A percentile compares a stretch with the other conserved stretches of the same genome.
Conservation (phyloP, 2,888 invertebrate genomes). For the Oithona nana region DNA sequence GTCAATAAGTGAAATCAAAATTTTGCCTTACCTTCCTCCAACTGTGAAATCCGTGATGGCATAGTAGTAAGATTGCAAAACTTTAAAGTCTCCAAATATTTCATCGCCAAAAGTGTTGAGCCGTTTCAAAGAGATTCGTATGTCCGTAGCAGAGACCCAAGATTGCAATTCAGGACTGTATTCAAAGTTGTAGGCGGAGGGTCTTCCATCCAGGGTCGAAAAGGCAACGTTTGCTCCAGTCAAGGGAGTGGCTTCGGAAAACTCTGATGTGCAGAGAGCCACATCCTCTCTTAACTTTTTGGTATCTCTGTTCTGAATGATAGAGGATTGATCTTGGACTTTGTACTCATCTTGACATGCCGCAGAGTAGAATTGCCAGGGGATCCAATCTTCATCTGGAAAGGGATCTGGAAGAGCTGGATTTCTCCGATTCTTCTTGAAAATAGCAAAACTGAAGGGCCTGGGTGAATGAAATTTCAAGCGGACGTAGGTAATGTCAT, state of each 20-base stretch:
- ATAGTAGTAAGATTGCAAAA: slow-evolving; percentile 87
- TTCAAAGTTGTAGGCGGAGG: slow-evolving; percentile 79
- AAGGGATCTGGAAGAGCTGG: slow-evolving; percentile 26
- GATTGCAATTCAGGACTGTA: slow-evolving; percentile 69
- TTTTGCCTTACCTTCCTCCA: slow-evolving; percentile 41
- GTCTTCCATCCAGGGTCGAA: slow-evolving; percentile 80
- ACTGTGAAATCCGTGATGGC: slow-evolving; percentile 47
- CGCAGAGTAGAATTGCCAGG: slow-evolving; percentile 77
- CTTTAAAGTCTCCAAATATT: slow-evolving; percentile 74
- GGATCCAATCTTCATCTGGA: slow-evolving; percentile 61
- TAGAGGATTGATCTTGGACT: slow-evolving; percentile 48
- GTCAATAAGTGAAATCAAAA: too few species aligned
- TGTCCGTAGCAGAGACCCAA: slow-evolving; percentile 74
- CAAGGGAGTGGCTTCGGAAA: slow-evolving; percentile 88
- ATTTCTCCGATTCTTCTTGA: slow-evolving; percentile 42
- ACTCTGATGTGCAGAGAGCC: slow-evolving; percentile 94
- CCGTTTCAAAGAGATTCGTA: slow-evolving; percentile 70
- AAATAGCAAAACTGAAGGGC: slow-evolving; percentile 92
- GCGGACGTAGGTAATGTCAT: slow-evolving; percentile 88
- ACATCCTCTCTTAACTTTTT: slow-evolving; percentile 52
- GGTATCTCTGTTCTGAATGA: slow-evolving; percentile 13
- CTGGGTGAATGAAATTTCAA: slow-evolving; percentile 84
- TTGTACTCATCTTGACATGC: slow-evolving; percentile 80
- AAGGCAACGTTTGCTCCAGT: slow-evolving; percentile 86
- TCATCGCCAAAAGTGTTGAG: slow-evolving; percentile 98